Evolutionary conservation across 1,140 invertebrate genomes (phyloP).

Genomic region (Drosophila virilis): DNA sequence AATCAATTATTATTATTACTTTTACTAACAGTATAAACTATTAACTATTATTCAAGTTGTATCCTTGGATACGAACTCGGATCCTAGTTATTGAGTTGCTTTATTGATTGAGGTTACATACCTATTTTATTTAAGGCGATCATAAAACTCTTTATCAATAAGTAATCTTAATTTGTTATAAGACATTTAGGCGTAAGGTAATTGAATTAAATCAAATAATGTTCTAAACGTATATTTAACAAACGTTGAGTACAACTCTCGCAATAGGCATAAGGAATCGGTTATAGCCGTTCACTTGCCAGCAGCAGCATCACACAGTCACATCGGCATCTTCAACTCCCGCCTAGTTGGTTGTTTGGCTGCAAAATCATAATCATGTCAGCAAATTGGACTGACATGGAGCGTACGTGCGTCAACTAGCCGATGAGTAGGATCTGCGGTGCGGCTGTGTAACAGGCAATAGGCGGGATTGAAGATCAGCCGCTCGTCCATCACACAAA

Average conservation of each 20-base stretch:
- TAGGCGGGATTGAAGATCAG: conserved; percentile 47
- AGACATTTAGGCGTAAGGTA: no score
- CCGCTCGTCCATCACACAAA: conserved; percentile 23
- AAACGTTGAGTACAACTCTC: conserved; percentile 38
- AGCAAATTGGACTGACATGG: conserved; percentile 81
- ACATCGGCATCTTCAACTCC: conserved; percentile 56
- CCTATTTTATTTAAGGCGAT: no score
- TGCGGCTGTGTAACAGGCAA: conserved; percentile 17
- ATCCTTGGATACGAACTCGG: no score
- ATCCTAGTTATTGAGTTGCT: no score
- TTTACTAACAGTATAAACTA: no score
- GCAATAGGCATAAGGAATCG: conserved; percentile 27
- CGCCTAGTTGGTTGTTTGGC: conserved; percentile 43
- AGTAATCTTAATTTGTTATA: no score
- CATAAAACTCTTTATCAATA: no score
- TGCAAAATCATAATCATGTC: conserved; percentile 81
- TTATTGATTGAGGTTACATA: no score
- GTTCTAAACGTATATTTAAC: background rate
- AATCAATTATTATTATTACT: no score
- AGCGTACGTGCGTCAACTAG: conserved; percentile 76
- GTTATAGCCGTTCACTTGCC: conserved; percentile 69
- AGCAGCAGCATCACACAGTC: conserved; percentile 9
- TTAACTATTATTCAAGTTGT: no score
- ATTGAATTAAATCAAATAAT: background rate
- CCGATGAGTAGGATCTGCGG: conserved; percentile 75